These are phyloP conservation scores for Xiphophorus couchianus DNA, from an alignment of 2,113 vertebrate genomes.

Conservation along the genomic window DNA sequence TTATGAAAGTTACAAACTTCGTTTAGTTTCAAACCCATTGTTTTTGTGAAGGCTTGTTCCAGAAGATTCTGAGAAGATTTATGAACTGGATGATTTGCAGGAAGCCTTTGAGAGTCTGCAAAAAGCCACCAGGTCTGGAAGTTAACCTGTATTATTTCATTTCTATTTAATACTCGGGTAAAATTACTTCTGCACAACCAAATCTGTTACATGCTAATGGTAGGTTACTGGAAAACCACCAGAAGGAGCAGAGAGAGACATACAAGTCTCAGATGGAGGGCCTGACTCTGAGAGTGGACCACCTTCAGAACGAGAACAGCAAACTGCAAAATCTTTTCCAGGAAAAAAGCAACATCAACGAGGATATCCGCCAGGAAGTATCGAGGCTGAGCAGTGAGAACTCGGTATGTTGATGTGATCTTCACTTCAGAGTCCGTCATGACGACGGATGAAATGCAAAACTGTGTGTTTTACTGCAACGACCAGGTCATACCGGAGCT, in stretches of 20 bases:
- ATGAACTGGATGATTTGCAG: slow-evolving; percentile 88
- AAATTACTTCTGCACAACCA: no score
- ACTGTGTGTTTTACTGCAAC: slow-evolving; percentile 15
- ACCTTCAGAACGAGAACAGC: slow-evolving; percentile 89
- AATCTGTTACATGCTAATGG: background rate
- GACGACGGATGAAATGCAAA: background rate
- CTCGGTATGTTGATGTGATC: slow-evolving; percentile 19
- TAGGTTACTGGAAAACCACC: slow-evolving; percentile 89
- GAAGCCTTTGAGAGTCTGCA: slow-evolving; percentile 89
- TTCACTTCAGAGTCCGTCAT: background rate
- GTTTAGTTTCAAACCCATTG: slow-evolving; percentile 4
- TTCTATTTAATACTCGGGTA: background rate
- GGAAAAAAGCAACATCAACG: slow-evolving; percentile 89
- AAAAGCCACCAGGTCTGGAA: slow-evolving; percentile 87
- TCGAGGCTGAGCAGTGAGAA: slow-evolving; percentile 90
- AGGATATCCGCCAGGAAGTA: slow-evolving; percentile 88
- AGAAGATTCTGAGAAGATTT: slow-evolving; percentile 84
- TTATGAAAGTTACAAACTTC: no score
- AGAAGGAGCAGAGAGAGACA: slow-evolving; percentile 87
- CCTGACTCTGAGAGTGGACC: slow-evolving; percentile 86
- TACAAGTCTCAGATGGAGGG: slow-evolving; percentile 88
- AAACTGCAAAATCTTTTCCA: slow-evolving; percentile 89
- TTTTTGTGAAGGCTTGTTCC: slow-evolving; percentile 79
- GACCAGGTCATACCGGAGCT: slow-evolving; percentile 90
- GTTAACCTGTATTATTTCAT: background rate